Percentiles rank a stretch among this genome's conserved stretches.
These are phyloP conservation scores for Camelus bactrianus DNA, from an alignment of 2,113 vertebrate genomes.

Conservation along the genomic window DNA sequence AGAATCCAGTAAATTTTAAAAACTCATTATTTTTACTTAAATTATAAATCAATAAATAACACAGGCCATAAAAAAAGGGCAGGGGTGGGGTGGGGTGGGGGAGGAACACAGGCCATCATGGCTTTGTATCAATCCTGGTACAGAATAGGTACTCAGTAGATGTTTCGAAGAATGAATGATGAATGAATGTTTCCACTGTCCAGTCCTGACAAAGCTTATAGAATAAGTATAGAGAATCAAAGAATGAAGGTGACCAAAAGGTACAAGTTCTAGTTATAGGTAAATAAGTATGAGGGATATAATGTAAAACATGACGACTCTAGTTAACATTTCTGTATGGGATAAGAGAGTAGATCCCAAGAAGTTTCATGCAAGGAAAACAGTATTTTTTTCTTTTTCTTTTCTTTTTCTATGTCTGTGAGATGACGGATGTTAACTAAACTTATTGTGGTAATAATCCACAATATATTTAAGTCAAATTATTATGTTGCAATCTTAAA, in stretches of 20 bases:
- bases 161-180: background rate
- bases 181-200: background rate
- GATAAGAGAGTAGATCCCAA: background rate
- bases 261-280: background rate
- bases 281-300: background rate
- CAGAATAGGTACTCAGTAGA: background rate
- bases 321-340: background rate
- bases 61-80: background rate
- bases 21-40: background rate
- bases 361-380: background rate
- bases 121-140: no score
- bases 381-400: background rate
- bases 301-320: background rate
- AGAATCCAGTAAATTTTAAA: background rate
- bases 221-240: background rate
- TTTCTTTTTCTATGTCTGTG: background rate
- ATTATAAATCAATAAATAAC: background rate
- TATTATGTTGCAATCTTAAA: background rate
- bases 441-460: background rate
- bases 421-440: background rate
- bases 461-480: background rate
- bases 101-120: no score
- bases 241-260: background rate
- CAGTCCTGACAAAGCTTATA: background rate
- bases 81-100: no score